Conservation (phyloP, 2,888 invertebrate species). For the Mimumesa dahlbomi region DNA sequence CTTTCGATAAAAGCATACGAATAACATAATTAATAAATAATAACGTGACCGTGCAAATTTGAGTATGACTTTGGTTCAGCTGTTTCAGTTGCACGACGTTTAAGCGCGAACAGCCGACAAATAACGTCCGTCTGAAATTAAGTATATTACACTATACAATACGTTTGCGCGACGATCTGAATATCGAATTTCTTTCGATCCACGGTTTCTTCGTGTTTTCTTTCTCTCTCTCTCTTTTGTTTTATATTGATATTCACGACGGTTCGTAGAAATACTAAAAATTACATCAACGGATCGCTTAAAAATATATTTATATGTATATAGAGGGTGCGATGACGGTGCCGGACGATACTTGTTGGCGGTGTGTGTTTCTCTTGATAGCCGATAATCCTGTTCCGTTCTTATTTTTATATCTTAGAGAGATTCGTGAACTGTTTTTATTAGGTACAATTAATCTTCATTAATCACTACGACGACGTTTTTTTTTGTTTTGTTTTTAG, state of each 20-base stretch:
- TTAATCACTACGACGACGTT: slow-evolving; percentile 65
- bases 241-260: background rate
- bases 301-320: too few species aligned
- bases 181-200: too few species aligned
- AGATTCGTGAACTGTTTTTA: slow-evolving; percentile 59
- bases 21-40: slow-evolving; percentile 41
- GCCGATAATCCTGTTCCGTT: slow-evolving; percentile 24
- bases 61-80: slow-evolving; percentile 46
- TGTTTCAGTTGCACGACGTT: slow-evolving; percentile 12
- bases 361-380: slow-evolving; percentile 11
- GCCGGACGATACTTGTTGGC: slow-evolving; percentile 40
- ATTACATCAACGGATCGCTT: slow-evolving; percentile 11
- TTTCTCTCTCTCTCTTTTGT: background rate
- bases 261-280: slow-evolving; percentile 18
- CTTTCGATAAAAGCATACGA: slow-evolving; percentile 30
- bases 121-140: slow-evolving; percentile 12
- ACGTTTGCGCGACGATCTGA: background rate
- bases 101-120: slow-evolving; percentile 24
- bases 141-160: background rate
- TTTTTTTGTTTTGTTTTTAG: too few species aligned
- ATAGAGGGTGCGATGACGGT: background rate
- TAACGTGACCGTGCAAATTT: slow-evolving; percentile 38
- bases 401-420: slow-evolving; percentile 39
- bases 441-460: slow-evolving; percentile 62
- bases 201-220: background rate